phyloP scores from a whole-genome alignment of 1,140 invertebrate species.

The Pseudachorutes palmiensis region DNA sequence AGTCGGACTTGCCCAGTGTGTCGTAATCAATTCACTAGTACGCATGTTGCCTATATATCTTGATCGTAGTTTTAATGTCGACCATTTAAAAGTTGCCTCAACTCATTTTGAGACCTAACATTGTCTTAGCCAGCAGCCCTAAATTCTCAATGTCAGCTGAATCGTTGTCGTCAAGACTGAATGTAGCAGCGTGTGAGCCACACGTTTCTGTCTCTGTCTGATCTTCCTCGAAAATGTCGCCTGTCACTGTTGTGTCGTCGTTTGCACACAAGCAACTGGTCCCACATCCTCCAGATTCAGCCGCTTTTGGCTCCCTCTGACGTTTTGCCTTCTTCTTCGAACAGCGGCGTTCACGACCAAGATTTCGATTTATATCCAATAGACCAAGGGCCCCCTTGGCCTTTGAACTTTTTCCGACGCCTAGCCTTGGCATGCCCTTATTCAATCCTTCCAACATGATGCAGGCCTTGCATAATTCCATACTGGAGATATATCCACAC shows the following conservation, averaged over 20 bases:
- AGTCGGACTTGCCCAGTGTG: slow-evolving; percentile 61
- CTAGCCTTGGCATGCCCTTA: slow-evolving; percentile 76
- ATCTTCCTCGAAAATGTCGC: background rate
- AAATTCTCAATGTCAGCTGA: slow-evolving; percentile 29
- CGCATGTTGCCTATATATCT: slow-evolving; percentile 54
- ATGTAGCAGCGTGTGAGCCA: slow-evolving; percentile 18
- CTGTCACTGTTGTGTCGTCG: background rate
- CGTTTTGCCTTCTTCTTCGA: background rate
- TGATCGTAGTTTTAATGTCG: background rate
- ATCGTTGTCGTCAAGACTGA: slow-evolving; percentile 1
- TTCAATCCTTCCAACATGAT: slow-evolving; percentile 91
- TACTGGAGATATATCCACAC: slow-evolving; percentile 94
- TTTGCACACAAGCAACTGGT: slow-evolving; percentile 14
- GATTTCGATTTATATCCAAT: slow-evolving; percentile 15
- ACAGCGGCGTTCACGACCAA: background rate
- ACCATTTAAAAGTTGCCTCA: background rate
- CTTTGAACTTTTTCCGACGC: slow-evolving; percentile 75
- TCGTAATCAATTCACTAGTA: slow-evolving; percentile 54
- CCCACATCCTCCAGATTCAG: background rate
- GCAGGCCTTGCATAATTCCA: slow-evolving; percentile 94
- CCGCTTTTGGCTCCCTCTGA: background rate
- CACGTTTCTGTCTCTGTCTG: slow-evolving; percentile 24
- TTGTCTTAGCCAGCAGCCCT: slow-evolving; percentile 15
- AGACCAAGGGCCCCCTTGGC: slow-evolving; percentile 39
- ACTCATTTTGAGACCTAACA: slow-evolving; percentile 1